Conservation (phyloP, 2,888 invertebrate genomes). For the Cosmia pyralina region DNA sequence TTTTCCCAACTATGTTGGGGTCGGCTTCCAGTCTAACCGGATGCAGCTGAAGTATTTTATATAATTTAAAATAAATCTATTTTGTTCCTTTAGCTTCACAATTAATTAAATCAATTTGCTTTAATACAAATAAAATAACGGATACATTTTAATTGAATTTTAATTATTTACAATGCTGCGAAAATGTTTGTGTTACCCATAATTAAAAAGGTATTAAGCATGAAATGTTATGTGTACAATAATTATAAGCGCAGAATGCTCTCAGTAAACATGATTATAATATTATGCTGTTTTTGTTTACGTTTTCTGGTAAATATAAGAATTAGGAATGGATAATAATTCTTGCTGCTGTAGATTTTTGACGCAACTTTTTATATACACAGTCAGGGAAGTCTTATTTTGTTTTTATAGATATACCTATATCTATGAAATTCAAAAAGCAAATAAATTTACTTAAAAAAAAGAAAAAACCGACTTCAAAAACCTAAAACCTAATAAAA, state of each 20-base stretch:
- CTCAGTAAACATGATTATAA: not conserved
- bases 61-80: too few species aligned
- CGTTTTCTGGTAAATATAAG: not conserved
- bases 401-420: not conserved
- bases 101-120: not conserved
- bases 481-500: too few species aligned
- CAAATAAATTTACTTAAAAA: too few species aligned
- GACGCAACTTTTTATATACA: not conserved
- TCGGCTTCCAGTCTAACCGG: too few species aligned
- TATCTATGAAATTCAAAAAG: not conserved
- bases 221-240: conserved; percentile 20
- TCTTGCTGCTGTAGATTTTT: not conserved
- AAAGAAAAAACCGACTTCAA: too few species aligned
- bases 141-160: conserved; percentile 25
- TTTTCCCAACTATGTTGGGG: too few species aligned
- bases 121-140: conserved; percentile 15
- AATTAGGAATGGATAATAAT: not conserved
- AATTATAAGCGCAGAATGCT: conserved; percentile 3
- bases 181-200: conserved; percentile 26
- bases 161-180: conserved; percentile 36
- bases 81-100: not conserved
- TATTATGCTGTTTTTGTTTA: not conserved
- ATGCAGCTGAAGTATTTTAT: too few species aligned
- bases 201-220: not conserved
- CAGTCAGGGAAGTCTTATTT: not conserved